Evolutionary conservation across 64 coral and sea anemone genomes (phyloP), one percentile per base, ranked within the genome.

Genomic region (Orbicella faveolata): DNA sequence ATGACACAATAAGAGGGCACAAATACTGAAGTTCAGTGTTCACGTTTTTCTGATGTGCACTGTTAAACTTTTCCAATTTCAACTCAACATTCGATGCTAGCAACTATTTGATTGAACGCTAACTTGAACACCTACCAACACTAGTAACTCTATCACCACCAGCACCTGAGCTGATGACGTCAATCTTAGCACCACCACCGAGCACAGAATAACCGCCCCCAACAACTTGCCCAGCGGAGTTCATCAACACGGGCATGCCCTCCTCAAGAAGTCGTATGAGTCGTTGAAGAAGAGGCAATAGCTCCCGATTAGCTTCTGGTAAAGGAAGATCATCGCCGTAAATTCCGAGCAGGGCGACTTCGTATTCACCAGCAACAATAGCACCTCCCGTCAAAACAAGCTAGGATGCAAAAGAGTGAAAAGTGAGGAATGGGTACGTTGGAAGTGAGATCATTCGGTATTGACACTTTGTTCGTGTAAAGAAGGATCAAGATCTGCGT

Each of bases 271-370:
- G 76, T 18, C 89, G 86, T n/a, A 98, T 98, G 37, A 98, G 88
- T 23, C 93, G 94, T 64, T 98, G 94, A 33, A 98, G 87, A n/a
- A 98, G 91, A 77, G 96, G 96, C 23, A 98, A 67, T 34, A 98
- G 62, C 51, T 98, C 96, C 36, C 94, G 77, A 84, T 95, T 98
- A 36, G 90, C 83, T 74, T 98, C 96, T 11, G 90, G 82, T 61
- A 95, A 36, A 18, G 94, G 96, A 44, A 98, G 75, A 82, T 98
- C 96, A 48, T 98, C 96, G 1, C 96, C 96, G 63, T 98, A 98
- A 16, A 95, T 84, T 79, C 96, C 96, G 10, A 20, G 74, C 18
- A 98, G 77, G 5, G 83, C 70, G 36, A 95, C 91, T 41, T 93
- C 91, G 79, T 93, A 98, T 79, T 98, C 96, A 19, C 96, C 96